Evolutionary conservation across 2,888 invertebrate species (phyloP).

Genomic region (Notodonta dromedarius): DNA sequence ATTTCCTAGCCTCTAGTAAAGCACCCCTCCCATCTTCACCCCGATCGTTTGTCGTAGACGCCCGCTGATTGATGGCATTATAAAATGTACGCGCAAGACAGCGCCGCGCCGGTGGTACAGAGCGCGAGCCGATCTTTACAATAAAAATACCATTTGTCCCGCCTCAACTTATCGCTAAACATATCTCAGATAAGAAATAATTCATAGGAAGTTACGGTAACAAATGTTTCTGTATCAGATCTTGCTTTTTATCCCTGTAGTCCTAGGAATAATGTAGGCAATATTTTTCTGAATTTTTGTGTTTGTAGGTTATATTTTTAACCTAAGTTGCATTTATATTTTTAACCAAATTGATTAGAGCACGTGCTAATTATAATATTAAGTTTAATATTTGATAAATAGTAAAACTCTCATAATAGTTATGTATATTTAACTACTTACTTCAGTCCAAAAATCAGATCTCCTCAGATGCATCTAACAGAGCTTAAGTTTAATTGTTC

Average conservation of each 20-base stretch:
- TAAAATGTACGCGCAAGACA: neutral
- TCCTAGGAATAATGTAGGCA: neutral
- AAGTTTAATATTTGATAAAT: too few species aligned
- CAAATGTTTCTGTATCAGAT: slow-evolving; percentile 1
- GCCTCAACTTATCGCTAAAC: slow-evolving; percentile 5
- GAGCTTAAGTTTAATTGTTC: neutral
- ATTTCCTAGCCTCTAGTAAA: neutral
- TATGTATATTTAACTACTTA: too few species aligned
- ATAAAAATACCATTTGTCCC: slow-evolving; percentile 7
- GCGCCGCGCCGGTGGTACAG: neutral
- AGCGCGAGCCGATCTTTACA: slow-evolving; percentile 6
- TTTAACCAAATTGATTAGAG: too few species aligned
- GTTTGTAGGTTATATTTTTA: neutral
- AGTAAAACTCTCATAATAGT: too few species aligned
- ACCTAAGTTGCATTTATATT: too few species aligned
- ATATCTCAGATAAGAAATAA: slow-evolving; percentile 1
- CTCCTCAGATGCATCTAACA: too few species aligned
- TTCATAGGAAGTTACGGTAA: slow-evolving; percentile 6
- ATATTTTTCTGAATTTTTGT: neutral
- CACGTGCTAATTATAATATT: too few species aligned
- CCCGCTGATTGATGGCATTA: slow-evolving; percentile 5
- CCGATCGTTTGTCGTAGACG: neutral
- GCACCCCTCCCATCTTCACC: neutral
- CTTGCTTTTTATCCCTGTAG: slow-evolving; percentile 2
- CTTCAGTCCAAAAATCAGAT: too few species aligned